A percentile compares a stretch with the other conserved stretches of the same genome.
Evolutionary conservation across 1,140 invertebrate species (phyloP).

Genomic region (Drosophila triauraria): DNA sequence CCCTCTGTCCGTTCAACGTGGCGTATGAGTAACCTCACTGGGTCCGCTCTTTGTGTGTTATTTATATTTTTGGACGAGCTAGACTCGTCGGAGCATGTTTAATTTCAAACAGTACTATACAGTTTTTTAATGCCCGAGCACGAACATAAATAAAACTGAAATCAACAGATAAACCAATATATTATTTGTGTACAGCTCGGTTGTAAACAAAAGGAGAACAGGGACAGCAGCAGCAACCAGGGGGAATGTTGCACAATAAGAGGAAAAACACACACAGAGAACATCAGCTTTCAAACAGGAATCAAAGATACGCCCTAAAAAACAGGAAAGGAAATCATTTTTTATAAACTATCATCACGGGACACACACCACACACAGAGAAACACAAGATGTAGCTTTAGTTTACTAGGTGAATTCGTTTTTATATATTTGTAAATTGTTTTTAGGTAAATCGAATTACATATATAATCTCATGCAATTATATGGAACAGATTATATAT

Average conservation of each 20-base stretch:
- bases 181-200: conserved; percentile 62
- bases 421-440: conserved; percentile 85
- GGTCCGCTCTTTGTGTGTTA: conserved; percentile 18
- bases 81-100: conserved; percentile 38
- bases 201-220: conserved; percentile 52
- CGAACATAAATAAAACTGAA: conserved; percentile 54
- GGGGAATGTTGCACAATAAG: conserved; percentile 25
- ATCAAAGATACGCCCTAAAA: conserved; percentile 26
- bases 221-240: background rate
- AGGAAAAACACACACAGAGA: conserved; percentile 8
- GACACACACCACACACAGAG: conserved; percentile 32
- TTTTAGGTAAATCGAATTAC: conserved; percentile 84
- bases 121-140: conserved; percentile 51
- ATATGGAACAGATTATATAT: conserved; percentile 41
- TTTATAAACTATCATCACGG: conserved; percentile 61
- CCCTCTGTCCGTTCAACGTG: conserved; percentile 18
- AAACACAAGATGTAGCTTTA: conserved; percentile 54
- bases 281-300: conserved; percentile 26
- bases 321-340: conserved; percentile 56
- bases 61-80: conserved; percentile 40
- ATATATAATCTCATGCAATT: conserved; percentile 43
- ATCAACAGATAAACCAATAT: conserved; percentile 52
- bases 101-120: conserved; percentile 51
- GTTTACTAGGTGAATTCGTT: conserved; percentile 82
- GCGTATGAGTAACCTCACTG: conserved; percentile 58